Conservation (phyloP, 2,888 invertebrate genomes). For the Pseudeuparius sepicola region DNA sequence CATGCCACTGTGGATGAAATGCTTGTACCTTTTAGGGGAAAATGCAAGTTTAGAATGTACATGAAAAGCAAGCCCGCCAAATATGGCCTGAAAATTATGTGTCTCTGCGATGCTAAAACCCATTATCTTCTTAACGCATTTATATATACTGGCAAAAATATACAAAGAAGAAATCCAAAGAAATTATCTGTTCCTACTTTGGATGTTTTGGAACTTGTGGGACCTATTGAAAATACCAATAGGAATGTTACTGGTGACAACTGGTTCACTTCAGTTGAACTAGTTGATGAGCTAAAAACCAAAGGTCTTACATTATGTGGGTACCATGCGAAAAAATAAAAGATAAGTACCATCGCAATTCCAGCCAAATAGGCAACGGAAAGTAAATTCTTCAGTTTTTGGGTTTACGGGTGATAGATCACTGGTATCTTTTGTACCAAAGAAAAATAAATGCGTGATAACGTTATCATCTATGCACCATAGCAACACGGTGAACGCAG, state of each 20-base stretch:
- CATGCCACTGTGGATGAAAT: slow-evolving; percentile 11
- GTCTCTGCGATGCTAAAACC: slow-evolving; percentile 9
- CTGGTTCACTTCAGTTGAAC: slow-evolving; percentile 12
- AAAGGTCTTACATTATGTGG: slow-evolving; percentile 12
- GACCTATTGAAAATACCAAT: slow-evolving; percentile 14
- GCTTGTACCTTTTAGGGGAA: slow-evolving; percentile 11
- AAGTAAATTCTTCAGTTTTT: slow-evolving; percentile 9
- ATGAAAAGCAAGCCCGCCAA: slow-evolving; percentile 10
- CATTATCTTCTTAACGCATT: slow-evolving; percentile 14
- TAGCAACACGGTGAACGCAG: slow-evolving; percentile 6
- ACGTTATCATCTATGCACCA: slow-evolving; percentile 14
- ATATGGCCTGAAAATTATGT: slow-evolving; percentile 14
- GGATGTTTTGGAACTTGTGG: slow-evolving; percentile 14
- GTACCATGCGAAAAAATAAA: slow-evolving; percentile 15
- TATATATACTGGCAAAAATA: slow-evolving; percentile 13
- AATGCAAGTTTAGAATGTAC: slow-evolving; percentile 11
- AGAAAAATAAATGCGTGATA: slow-evolving; percentile 10
- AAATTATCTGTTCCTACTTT: slow-evolving; percentile 14
- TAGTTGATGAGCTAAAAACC: slow-evolving; percentile 11
- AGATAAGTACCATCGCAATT: slow-evolving; percentile 8
- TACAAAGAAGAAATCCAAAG: slow-evolving; percentile 11
- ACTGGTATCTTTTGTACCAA: slow-evolving; percentile 14
- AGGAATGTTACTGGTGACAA: slow-evolving; percentile 14
- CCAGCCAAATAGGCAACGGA: slow-evolving; percentile 10
- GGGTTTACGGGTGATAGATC: slow-evolving; percentile 13